Conservation (phyloP, 2,797 vertebrate genomes). For the Mormyrus hasselquistii region DNA sequence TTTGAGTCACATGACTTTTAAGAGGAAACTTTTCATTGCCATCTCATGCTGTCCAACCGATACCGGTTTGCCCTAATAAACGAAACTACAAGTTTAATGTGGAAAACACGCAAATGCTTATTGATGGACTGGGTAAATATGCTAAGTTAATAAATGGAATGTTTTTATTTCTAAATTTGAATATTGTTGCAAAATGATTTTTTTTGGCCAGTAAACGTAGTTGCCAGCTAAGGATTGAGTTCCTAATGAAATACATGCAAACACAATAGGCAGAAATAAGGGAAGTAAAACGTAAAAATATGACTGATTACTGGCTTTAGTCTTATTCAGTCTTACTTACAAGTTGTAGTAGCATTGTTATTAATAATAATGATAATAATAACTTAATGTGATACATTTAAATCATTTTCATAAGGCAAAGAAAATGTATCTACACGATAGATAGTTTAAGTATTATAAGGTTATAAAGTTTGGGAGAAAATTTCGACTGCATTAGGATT, state of each 20-base stretch:
- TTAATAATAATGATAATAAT: background rate
- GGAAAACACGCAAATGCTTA: background rate
- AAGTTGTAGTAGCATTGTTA: background rate
- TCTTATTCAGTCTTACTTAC: background rate
- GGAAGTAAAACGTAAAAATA: background rate
- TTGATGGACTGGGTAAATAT: slow-evolving; percentile 7
- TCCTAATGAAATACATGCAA: background rate
- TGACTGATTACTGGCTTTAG: background rate
- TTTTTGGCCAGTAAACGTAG: background rate
- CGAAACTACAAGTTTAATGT: background rate
- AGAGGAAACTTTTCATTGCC: background rate
- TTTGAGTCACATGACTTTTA: background rate
- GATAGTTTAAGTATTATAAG: background rate
- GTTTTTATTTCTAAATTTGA: background rate
- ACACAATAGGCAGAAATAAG: background rate
- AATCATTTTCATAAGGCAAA: background rate
- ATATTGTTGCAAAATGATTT: background rate
- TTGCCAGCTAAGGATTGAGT: background rate
- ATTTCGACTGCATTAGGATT: background rate
- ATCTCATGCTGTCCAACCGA: background rate
- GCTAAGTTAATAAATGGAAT: slow-evolving; percentile 2
- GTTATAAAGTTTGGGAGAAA: background rate
- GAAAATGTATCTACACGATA: background rate
- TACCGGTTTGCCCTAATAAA: slow-evolving; percentile 10
- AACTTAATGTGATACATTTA: background rate